A percentile compares a stretch with the other conserved stretches of the same genome.
Conservation (phyloP, 2,797 vertebrate species). For the Poecilia wingei region DNA sequence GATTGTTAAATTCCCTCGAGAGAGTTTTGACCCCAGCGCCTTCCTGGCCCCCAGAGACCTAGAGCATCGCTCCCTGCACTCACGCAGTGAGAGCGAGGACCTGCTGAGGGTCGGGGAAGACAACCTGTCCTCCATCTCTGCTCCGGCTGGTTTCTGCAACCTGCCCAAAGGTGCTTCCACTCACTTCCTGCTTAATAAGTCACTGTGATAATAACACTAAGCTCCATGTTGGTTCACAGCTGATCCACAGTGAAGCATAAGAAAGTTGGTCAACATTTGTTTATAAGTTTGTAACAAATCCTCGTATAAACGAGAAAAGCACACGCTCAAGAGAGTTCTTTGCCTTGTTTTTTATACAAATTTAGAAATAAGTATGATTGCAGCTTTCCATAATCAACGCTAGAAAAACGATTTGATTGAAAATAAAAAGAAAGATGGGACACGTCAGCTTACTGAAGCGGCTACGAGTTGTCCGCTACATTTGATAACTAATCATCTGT, state of each 20-base stretch:
- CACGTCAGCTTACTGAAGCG: no score
- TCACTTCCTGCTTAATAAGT: not conserved
- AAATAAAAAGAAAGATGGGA: no score
- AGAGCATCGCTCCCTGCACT: conserved; percentile 80
- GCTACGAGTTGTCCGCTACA: no score
- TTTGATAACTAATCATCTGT: no score
- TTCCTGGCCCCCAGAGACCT: conserved; percentile 93
- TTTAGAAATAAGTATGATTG: no score
- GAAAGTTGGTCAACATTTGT: not conserved
- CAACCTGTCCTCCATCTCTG: conserved; percentile 81
- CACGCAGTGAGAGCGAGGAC: conserved; percentile 83
- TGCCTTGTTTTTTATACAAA: no score
- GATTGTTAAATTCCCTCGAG: conserved; percentile 96
- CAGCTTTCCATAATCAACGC: no score
- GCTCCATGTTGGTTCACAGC: not conserved
- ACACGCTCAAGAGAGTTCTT: no score
- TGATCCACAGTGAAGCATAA: not conserved
- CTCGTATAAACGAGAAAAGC: no score
- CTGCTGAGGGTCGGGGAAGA: conserved; percentile 82
- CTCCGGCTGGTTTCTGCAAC: conserved; percentile 82
- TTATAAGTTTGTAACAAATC: not conserved
- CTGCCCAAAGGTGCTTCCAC: conserved; percentile 86
- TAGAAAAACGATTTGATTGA: no score
- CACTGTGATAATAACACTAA: not conserved
- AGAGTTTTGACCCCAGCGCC: conserved; percentile 94